These are phyloP conservation scores for Aspidiotus destructor DNA, from an alignment of 2,888 invertebrate genomes.

Conservation along the genomic window DNA sequence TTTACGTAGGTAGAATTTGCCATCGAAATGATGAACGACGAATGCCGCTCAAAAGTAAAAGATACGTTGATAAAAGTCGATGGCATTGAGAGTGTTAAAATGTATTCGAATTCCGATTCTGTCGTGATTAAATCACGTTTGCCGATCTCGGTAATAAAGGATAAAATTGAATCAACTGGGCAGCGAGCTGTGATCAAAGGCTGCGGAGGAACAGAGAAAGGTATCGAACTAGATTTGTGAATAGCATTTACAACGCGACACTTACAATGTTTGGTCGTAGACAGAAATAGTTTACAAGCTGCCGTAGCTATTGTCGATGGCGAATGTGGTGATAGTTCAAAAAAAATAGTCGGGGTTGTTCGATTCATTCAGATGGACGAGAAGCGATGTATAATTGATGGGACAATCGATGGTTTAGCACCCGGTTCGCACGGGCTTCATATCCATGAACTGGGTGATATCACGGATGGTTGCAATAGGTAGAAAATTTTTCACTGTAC, in stretches of 20 bases:
- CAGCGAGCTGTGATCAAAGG: constrained; percentile 67
- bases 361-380: constrained; percentile 58
- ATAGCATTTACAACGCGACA: neutral
- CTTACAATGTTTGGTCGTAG: neutral
- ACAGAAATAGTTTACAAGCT: constrained; percentile 41
- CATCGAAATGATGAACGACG: constrained; percentile 53
- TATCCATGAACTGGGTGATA: constrained; percentile 64
- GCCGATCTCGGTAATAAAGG: constrained; percentile 50
- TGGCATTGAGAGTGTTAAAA: constrained; percentile 47
- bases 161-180: constrained; percentile 53
- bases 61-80: constrained; percentile 42
- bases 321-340: constrained; percentile 44
- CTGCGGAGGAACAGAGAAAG: constrained; percentile 47
- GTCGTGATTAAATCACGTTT: constrained; percentile 59
- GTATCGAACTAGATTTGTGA: constrained; percentile 3
- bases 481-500: constrained; percentile 37
- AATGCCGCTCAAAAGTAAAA: constrained; percentile 47
- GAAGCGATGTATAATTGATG: constrained; percentile 62
- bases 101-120: constrained; percentile 53
- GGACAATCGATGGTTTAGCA: constrained; percentile 64
- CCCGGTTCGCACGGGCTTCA: constrained; percentile 53
- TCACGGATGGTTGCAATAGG: constrained; percentile 54
- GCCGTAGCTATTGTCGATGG: constrained; percentile 62
- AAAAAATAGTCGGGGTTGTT: constrained; percentile 50
- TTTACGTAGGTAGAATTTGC: constrained; percentile 52